A percentile compares a stretch with the other conserved stretches of the same genome.
Evolutionary conservation across 2,888 invertebrate genomes (phyloP).

Genomic region (Tortrix viridana): DNA sequence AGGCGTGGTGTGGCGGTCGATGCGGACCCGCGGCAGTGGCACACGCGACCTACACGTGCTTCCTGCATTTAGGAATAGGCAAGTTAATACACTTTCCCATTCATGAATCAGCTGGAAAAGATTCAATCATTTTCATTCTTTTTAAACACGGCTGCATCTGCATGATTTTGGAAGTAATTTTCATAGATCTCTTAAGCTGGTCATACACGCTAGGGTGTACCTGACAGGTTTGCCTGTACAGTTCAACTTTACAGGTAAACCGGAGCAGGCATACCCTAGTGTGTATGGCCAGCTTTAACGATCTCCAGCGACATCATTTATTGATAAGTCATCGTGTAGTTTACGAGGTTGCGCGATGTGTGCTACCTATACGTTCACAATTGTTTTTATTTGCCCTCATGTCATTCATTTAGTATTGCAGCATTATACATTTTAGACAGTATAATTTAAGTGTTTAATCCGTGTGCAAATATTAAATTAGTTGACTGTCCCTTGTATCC

Average conservation of each 20-base stretch:
- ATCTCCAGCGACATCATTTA: neutral
- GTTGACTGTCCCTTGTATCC: neutral
- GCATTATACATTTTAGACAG: neutral
- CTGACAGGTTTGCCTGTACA: too few species aligned
- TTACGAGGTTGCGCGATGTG: neutral
- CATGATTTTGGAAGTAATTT: constrained; percentile 13
- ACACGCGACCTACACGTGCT: constrained; percentile 75
- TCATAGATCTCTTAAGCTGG: neutral
- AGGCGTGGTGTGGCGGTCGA: constrained; percentile 72
- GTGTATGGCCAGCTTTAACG: too few species aligned
- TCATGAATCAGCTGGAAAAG: constrained; percentile 25
- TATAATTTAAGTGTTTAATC: neutral
- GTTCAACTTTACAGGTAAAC: too few species aligned
- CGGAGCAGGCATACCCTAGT: too few species aligned
- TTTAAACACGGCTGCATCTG: constrained; percentile 8
- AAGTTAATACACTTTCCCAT: constrained; percentile 35
- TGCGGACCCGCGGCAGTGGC: constrained; percentile 51
- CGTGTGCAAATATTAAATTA: neutral
- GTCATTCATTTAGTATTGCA: neutral
- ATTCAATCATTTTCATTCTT: constrained; percentile 19
- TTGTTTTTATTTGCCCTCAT: constrained; percentile 10
- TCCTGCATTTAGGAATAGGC: constrained; percentile 39
- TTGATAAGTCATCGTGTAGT: neutral
- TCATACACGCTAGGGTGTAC: too few species aligned
- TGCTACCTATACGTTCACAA: constrained; percentile 1